Evolutionary conservation across 1,140 invertebrate genomes (phyloP).

Genomic region (Philotrypesis tridentata): DNA sequence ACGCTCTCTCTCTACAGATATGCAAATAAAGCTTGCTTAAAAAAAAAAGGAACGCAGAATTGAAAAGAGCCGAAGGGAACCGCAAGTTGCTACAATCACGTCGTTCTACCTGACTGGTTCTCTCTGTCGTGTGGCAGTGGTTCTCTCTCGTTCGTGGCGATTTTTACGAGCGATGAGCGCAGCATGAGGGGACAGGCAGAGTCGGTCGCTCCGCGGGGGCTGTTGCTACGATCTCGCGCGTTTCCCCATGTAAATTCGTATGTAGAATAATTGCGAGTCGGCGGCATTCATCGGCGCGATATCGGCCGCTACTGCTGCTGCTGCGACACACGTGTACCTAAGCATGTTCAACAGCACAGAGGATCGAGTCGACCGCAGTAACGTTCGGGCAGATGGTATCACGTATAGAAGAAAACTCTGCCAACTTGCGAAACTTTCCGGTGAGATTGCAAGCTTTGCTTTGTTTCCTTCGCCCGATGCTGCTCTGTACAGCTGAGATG

Average conservation of each 20-base stretch:
- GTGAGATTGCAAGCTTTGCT: too few relatives aligned
- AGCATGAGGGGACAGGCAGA: not conserved
- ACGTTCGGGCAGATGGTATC: not conserved
- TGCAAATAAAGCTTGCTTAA: too few relatives aligned
- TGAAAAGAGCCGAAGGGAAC: too few relatives aligned
- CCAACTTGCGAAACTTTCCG: too few relatives aligned
- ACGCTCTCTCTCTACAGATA: too few relatives aligned
- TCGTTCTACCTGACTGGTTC: too few relatives aligned
- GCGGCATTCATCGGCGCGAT: conserved; percentile 25
- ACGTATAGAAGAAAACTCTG: not conserved
- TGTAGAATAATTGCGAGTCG: conserved; percentile 30
- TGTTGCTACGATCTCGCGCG: not conserved
- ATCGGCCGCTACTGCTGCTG: not conserved
- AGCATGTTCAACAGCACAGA: conserved; percentile 1
- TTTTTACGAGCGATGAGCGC: conserved; percentile 19
- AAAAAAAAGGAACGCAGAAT: too few relatives aligned
- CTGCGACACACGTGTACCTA: not conserved
- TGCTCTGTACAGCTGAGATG: too few relatives aligned
- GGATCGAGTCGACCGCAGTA: not conserved
- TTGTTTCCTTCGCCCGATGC: too few relatives aligned
- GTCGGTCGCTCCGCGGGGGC: not conserved
- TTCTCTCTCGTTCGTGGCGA: not conserved
- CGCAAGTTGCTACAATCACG: too few relatives aligned
- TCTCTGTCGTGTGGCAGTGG: not conserved
- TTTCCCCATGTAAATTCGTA: conserved; percentile 24